Conservation (phyloP, 2,888 invertebrate genomes). For the Lottia scabra region DNA sequence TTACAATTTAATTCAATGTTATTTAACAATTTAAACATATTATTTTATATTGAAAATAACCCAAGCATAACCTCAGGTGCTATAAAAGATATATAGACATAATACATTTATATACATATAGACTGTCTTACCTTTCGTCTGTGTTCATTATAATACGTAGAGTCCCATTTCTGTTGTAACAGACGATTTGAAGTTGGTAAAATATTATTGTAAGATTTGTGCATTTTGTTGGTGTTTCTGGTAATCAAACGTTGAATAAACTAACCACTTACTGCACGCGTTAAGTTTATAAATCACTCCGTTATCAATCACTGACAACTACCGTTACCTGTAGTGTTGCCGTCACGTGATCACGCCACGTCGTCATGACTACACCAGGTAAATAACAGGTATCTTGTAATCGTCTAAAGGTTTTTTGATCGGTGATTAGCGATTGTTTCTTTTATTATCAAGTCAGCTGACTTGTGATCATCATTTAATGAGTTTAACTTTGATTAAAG, state of each 20-base stretch:
- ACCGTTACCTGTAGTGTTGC: slow-evolving; percentile 23
- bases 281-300: slow-evolving; percentile 8
- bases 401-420: no score
- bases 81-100: no score
- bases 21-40: no score
- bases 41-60: no score
- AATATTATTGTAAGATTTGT: slow-evolving; percentile 65
- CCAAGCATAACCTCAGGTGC: no score
- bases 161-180: slow-evolving; percentile 67
- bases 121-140: slow-evolving; percentile 56
- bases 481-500: no score
- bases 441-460: no score
- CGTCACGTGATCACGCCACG: slow-evolving; percentile 49
- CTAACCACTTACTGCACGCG: slow-evolving; percentile 10
- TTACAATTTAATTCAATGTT: no score
- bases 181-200: slow-evolving; percentile 66
- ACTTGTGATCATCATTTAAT: no score
- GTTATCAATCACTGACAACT: slow-evolving; percentile 14
- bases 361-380: slow-evolving; percentile 11
- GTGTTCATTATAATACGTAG: slow-evolving; percentile 67
- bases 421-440: no score
- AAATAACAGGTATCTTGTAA: no score
- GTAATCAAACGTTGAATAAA: slow-evolving; percentile 17
- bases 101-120: no score
- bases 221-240: slow-evolving; percentile 50